These are phyloP conservation scores for Isichthys henryi DNA, from an alignment of 2,113 vertebrate species.

Conservation along the genomic window DNA sequence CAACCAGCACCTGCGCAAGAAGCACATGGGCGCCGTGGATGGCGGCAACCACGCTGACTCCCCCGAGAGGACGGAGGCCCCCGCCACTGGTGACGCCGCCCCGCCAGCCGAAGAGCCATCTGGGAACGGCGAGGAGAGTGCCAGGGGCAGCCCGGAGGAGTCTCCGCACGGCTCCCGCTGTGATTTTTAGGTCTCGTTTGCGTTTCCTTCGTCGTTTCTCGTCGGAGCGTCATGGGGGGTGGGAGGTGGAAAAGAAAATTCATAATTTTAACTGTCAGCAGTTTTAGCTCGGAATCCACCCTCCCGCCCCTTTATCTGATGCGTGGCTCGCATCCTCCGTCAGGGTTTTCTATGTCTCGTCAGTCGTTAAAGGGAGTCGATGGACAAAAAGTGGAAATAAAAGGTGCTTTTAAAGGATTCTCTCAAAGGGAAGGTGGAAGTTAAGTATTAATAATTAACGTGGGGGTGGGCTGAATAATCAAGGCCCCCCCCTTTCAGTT, in stretches of 20 bases:
- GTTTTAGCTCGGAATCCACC: neutral
- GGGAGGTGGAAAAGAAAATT: neutral
- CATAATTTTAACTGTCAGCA: neutral
- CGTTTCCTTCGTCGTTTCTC: constrained; percentile 25
- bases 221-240: neutral
- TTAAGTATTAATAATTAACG: constrained; percentile 52
- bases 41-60: constrained; percentile 73
- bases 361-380: constrained; percentile 47
- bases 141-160: constrained; percentile 59
- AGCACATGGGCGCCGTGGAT: constrained; percentile 78
- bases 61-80: constrained; percentile 76
- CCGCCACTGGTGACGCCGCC: constrained; percentile 65
- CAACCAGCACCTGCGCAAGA: constrained; percentile 97
- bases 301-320: neutral
- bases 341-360: constrained; percentile 49
- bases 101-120: constrained; percentile 57
- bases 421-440: constrained; percentile 59
- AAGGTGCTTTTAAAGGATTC: constrained; percentile 55
- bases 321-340: constrained; percentile 41
- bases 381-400: constrained; percentile 32
- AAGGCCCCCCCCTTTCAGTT: constrained; percentile 50
- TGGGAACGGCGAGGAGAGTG: constrained; percentile 46
- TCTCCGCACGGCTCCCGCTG: constrained; percentile 52
- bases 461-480: constrained; percentile 56
- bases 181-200: constrained; percentile 51